Conservation (phyloP, 1,140 invertebrate species). For the Temnothorax longispinosus region DNA sequence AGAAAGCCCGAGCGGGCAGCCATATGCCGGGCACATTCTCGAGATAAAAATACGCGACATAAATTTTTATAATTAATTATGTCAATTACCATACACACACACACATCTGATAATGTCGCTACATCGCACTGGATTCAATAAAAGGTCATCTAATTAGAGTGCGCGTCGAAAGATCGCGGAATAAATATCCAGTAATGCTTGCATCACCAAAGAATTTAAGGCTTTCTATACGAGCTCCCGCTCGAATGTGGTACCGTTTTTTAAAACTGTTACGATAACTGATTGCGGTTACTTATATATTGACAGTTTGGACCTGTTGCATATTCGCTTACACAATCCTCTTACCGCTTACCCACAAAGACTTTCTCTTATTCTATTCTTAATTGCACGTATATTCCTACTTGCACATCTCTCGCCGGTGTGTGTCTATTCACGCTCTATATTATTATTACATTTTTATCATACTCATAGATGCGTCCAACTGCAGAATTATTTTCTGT, state of each 20-base stretch:
- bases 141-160: background rate
- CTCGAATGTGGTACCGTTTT: background rate
- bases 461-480: background rate
- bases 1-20: background rate
- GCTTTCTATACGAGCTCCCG: background rate
- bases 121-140: background rate
- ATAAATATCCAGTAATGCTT: background rate
- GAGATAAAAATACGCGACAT: background rate
- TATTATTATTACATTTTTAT: constrained; percentile 28
- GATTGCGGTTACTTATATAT: constrained; percentile 28
- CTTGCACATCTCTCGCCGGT: background rate
- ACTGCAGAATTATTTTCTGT: background rate
- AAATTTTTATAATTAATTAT: constrained; percentile 14
- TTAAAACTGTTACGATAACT: constrained; percentile 14
- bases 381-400: background rate
- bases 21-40: background rate
- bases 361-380: constrained; percentile 44
- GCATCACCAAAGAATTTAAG: constrained; percentile 12
- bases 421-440: background rate
- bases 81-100: no score
- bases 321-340: constrained; percentile 29
- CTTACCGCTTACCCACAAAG: constrained; percentile 14
- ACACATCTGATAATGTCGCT: background rate
- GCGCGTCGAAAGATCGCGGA: background rate
- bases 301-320: constrained; percentile 19